Conservation (phyloP, 2,888 invertebrate species). For the Antitype chi region DNA sequence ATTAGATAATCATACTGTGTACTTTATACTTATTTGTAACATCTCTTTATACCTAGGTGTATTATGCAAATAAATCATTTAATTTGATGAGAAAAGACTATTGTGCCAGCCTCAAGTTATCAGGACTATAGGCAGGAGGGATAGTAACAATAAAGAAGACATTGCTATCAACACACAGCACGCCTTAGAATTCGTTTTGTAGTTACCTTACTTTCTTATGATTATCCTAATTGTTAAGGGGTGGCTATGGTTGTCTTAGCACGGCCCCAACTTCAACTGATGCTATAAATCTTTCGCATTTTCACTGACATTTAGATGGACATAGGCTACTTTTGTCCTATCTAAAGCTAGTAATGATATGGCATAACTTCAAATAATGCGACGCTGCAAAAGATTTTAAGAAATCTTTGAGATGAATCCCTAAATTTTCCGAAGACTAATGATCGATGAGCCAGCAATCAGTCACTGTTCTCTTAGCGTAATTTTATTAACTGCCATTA, state of each 20-base stretch:
- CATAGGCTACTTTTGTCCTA: background rate
- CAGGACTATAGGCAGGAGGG: too few relatives aligned
- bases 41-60: too few relatives aligned
- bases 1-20: too few relatives aligned
- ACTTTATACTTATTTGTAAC: too few relatives aligned
- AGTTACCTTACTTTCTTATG: background rate
- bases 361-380: background rate
- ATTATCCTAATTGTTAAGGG: background rate
- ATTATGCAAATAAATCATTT: too few relatives aligned
- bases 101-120: background rate
- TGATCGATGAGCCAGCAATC: constrained; percentile 38
- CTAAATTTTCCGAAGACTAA: background rate
- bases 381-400: constrained; percentile 21
- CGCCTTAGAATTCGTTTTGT: background rate
- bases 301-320: background rate
- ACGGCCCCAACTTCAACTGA: background rate
- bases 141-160: background rate
- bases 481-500: constrained; percentile 44
- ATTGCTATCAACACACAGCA: background rate
- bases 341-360: background rate
- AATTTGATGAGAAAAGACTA: background rate
- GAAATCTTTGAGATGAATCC: constrained; percentile 6
- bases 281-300: background rate
- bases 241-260: background rate
- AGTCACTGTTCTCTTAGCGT: constrained; percentile 13